A percentile compares a stretch with the other conserved stretches of the same genome.
These are phyloP conservation scores for Brachynemurus nebulosus DNA, from an alignment of 2,888 invertebrate species.

Conservation along the genomic window DNA sequence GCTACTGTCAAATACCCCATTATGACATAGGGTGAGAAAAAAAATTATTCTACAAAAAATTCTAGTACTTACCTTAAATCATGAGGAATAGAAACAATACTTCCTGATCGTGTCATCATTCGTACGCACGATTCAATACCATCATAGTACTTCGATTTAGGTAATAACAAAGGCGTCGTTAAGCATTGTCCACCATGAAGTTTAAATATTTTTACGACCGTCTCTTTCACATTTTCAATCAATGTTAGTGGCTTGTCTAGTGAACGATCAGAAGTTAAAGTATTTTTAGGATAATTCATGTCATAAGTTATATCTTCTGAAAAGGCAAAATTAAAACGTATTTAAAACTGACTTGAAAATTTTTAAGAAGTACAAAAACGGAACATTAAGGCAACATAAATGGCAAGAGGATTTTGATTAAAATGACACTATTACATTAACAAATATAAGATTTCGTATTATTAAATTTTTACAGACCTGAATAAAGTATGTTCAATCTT, in stretches of 20 bases:
- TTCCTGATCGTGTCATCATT: constrained; percentile 78
- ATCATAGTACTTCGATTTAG: constrained; percentile 48
- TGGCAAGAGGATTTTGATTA: too few species aligned
- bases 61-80: constrained; percentile 48
- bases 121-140: constrained; percentile 50
- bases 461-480: too few species aligned
- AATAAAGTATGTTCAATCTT: too few species aligned
- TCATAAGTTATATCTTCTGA: constrained; percentile 77
- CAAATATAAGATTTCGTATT: too few species aligned
- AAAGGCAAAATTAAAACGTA: constrained; percentile 25
- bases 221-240: constrained; percentile 22
- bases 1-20: too few species aligned
- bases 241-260: constrained; percentile 17
- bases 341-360: constrained; percentile 29
- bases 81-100: constrained; percentile 70
- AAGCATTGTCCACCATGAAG: constrained; percentile 69
- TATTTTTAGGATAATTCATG: constrained; percentile 30
- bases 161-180: constrained; percentile 67
- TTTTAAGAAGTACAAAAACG: neutral
- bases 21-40: too few species aligned
- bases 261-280: neutral
- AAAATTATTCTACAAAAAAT: neutral
- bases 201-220: constrained; percentile 46
- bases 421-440: too few species aligned
- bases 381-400: too few species aligned